Evolutionary conservation across 1,140 invertebrate species (phyloP), one percentile per base, ranked within the genome.

Genomic region (Drosophila sulfurigaster): DNA sequence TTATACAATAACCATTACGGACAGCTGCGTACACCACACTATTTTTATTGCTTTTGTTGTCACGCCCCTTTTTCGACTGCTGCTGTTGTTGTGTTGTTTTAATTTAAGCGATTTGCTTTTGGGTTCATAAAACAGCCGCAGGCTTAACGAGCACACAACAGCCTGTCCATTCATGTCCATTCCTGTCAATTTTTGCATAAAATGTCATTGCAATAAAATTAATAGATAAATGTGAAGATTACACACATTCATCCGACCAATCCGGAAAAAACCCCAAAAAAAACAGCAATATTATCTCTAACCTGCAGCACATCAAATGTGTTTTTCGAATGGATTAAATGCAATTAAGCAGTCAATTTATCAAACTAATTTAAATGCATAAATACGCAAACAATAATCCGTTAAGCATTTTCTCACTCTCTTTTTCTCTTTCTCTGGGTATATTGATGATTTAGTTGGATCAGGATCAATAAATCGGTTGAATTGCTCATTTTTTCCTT

Each of bases 61-160:
- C 63, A 62, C 66, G 59, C 56, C 68, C 67, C 56, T 30, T 57
- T 43, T 58, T 62, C 10, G 11, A 8, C 30, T 32, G 30, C 30
- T 8, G 5, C 30, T 32, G 30, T 8, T 32, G 30, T 56, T 73
- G 71, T 80, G 69, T 82, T 85, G 38, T 81, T 89, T 90, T 89
- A 89, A 89, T 90, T 90, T 85, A 81, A 89, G 78, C 78, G 81
- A 81, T 89, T 88, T 83, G 79, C 85, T 67, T 67, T 58, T 63
- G 65, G 71, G 75, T 63, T 67, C 79, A 75, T 78, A 75, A 83
- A 77, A 57, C 73, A 62, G 62, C 82, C 79, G 49, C 77, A 74
- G 77, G 85, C 83, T 49, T 67, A 67, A 83, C 60, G 68, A 73
- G 62, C 60, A 48, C 59, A 11, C 48, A 63, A 54, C 58, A 52